Evolutionary conservation across 2,797 vertebrate genomes (phyloP).

Genomic region (Crax fasciolata): DNA sequence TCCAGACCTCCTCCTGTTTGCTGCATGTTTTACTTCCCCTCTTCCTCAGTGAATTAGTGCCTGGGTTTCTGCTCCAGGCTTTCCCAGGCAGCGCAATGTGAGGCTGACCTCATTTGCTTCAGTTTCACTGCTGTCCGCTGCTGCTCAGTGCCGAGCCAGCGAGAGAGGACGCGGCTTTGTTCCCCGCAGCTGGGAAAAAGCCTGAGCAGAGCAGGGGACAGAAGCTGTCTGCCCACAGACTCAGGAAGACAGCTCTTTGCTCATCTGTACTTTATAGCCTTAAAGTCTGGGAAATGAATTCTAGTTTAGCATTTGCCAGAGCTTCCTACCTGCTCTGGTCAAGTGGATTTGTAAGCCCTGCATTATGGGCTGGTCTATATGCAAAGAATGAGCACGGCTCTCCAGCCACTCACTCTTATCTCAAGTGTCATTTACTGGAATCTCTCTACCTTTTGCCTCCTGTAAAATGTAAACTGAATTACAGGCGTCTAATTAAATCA

Average conservation of each 20-base stretch:
- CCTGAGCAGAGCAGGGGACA: fast-evolving
- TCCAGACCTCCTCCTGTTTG: not conserved
- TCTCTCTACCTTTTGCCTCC: conserved; percentile 46
- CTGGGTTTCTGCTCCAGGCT: not conserved
- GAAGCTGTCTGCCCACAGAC: not conserved
- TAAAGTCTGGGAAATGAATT: conserved; percentile 28
- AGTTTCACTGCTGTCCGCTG: not conserved
- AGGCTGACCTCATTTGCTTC: not conserved
- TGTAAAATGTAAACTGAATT: conserved; percentile 54
- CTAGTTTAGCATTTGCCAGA: not conserved
- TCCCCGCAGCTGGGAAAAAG: not conserved
- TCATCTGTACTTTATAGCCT: not conserved
- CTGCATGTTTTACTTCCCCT: not conserved
- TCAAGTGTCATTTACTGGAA: conserved; percentile 63
- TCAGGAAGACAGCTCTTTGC: not conserved
- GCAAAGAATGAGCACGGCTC: not conserved
- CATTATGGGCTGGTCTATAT: not conserved
- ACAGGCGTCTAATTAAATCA: conserved; percentile 54
- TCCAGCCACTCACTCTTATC: conserved; percentile 38
- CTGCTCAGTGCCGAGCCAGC: not conserved
- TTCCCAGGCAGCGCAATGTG: not conserved
- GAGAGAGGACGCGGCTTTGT: not conserved
- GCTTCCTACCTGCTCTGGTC: not conserved
- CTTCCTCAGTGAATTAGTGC: not conserved
- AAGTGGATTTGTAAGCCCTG: conserved; percentile 14